Conservation (phyloP, 2,113 vertebrate species). For the Potamarius usumacintae region DNA sequence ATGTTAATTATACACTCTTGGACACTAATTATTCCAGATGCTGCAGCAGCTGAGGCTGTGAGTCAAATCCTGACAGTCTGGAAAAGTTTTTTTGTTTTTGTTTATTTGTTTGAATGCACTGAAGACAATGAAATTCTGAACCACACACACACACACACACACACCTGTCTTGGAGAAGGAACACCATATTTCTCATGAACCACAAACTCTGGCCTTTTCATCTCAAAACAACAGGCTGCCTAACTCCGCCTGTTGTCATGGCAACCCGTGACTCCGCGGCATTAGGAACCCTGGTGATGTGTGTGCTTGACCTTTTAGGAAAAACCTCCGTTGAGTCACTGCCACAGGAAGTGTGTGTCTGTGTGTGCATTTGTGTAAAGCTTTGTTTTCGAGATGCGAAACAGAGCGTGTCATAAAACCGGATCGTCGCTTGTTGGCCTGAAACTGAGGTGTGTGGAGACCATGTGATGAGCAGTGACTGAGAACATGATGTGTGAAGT, state of each 20-base stretch:
- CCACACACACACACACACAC: slow-evolving; percentile 2
- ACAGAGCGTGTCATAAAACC: neutral
- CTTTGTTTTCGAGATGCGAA: neutral
- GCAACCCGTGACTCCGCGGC: slow-evolving; percentile 60
- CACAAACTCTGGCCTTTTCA: slow-evolving; percentile 68
- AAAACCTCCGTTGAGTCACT: slow-evolving; percentile 11
- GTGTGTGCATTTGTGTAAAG: neutral
- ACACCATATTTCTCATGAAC: slow-evolving; percentile 33
- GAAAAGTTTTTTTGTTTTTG: neutral
- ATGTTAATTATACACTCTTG: slow-evolving; percentile 13
- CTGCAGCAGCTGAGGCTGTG: slow-evolving; percentile 9
- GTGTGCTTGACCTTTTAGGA: slow-evolving; percentile 50
- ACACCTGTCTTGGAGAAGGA: slow-evolving; percentile 15
- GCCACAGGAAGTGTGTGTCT: neutral
- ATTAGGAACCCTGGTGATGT: slow-evolving; percentile 63
- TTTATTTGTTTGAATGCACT: slow-evolving; percentile 3
- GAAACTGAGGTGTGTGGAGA: neutral
- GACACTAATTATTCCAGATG: slow-evolving; percentile 11
- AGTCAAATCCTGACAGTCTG: neutral
- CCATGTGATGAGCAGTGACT: neutral
- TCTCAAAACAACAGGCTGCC: slow-evolving; percentile 37
- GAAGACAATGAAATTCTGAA: neutral
- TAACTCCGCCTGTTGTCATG: slow-evolving; percentile 64
- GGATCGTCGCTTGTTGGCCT: neutral
- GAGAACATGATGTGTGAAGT: neutral